phyloP scores from a whole-genome alignment of 2,797 vertebrate species.

The Pseudochirops cupreus region DNA sequence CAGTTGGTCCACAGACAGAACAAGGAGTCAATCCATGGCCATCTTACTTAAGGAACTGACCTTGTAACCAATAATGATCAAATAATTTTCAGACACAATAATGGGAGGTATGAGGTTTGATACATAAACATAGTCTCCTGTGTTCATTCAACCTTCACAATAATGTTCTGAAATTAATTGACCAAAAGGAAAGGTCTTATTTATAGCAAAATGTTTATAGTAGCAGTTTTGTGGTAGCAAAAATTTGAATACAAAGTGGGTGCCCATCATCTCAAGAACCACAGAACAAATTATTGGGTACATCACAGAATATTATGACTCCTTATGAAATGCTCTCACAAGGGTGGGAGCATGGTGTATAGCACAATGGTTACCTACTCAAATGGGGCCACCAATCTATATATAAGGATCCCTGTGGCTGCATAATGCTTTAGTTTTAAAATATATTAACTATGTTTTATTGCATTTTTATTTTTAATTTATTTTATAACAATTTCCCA shows the following conservation, averaged over 20 bases:
- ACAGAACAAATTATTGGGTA: neutral
- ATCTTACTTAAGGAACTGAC: neutral
- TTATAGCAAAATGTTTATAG: neutral
- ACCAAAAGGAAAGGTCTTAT: neutral
- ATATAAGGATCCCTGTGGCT: neutral
- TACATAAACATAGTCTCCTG: neutral
- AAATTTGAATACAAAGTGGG: neutral
- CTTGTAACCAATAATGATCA: slow-evolving; percentile 28
- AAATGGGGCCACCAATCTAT: neutral
- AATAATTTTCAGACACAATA: slow-evolving; percentile 13
- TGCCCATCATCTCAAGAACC: neutral
- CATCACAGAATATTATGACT: neutral
- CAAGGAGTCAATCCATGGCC: neutral
- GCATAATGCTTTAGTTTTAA: neutral
- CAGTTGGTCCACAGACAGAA: neutral
- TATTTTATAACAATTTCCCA: neutral
- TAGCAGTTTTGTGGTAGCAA: neutral
- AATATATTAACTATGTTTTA: neutral
- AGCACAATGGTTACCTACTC: neutral
- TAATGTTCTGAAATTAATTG: neutral
- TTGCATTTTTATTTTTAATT: neutral
- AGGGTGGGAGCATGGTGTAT: neutral
- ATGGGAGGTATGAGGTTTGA: neutral
- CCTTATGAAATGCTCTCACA: neutral
- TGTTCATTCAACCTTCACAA: neutral